Percentiles rank a stretch among this genome's conserved stretches.
Evolutionary conservation across 2,113 vertebrate genomes (phyloP).

Genomic region (Scomber colias): DNA sequence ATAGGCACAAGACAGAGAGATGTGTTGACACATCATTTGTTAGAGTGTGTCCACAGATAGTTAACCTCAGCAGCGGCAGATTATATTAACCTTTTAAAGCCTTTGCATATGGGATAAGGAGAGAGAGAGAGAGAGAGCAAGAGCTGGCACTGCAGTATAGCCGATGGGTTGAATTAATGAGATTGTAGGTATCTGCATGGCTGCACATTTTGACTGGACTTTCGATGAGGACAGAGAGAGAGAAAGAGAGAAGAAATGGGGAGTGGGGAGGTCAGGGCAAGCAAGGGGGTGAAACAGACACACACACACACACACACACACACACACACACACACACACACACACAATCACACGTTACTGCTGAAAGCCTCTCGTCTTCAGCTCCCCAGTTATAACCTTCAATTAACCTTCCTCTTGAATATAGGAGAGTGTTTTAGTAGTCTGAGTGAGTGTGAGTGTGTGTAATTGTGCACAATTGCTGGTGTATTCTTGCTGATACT

Average conservation of each 20-base stretch:
- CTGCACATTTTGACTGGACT: slow-evolving; percentile 82
- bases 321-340: slow-evolving; percentile 43
- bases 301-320: slow-evolving; percentile 41
- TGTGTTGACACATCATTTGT: slow-evolving; percentile 64
- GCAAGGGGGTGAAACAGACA: slow-evolving; percentile 42
- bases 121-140: slow-evolving; percentile 12
- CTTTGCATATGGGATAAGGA: slow-evolving; percentile 68
- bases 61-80: slow-evolving; percentile 73
- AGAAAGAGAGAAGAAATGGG: slow-evolving; percentile 32
- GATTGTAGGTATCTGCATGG: slow-evolving; percentile 84
- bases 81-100: slow-evolving; percentile 84
- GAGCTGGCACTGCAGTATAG: slow-evolving; percentile 61
- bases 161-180: slow-evolving; percentile 81
- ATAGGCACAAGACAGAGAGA: slow-evolving; percentile 21
- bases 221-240: slow-evolving; percentile 52
- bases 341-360: slow-evolving; percentile 31
- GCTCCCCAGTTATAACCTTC: slow-evolving; percentile 79
- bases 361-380: slow-evolving; percentile 70
- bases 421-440: slow-evolving; percentile 64
- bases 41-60: slow-evolving; percentile 52
- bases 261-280: slow-evolving; percentile 60
- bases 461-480: slow-evolving; percentile 57
- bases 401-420: slow-evolving; percentile 83
- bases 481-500: slow-evolving; percentile 48
- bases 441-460: slow-evolving; percentile 49